These are phyloP conservation scores for Panthera tigris DNA, from an alignment of 2,113 vertebrate species.

Conservation along the genomic window DNA sequence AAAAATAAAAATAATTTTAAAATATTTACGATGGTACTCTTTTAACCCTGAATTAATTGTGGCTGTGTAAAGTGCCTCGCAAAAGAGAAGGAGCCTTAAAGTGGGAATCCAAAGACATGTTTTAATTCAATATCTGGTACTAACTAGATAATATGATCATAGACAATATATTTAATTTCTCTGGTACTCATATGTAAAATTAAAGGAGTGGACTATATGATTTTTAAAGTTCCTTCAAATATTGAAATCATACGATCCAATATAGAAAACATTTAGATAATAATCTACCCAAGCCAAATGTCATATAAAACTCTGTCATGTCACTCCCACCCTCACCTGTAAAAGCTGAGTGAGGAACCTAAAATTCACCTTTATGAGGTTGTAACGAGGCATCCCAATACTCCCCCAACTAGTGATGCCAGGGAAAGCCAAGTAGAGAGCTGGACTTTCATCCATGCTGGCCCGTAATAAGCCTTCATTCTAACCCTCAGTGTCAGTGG, in stretches of 20 bases:
- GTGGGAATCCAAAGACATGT: neutral
- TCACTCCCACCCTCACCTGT: neutral
- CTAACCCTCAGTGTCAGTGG: neutral
- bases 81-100: neutral
- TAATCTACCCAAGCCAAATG: neutral
- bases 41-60: neutral
- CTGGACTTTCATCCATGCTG: neutral
- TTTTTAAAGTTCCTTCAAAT: neutral
- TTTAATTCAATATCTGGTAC: slow-evolving; percentile 23
- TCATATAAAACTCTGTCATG: neutral
- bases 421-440: neutral
- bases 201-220: neutral
- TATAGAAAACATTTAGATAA: neutral
- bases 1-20: neutral
- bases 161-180: neutral
- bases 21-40: neutral
- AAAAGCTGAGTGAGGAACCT: neutral
- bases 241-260: neutral
- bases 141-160: neutral
- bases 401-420: neutral
- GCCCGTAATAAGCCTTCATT: neutral
- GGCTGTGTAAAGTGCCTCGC: neutral
- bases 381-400: neutral
- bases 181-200: neutral
- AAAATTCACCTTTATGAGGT: neutral